Base-by-base conservation (phyloP, 2,113 vertebrate genomes). In the Carassius carassius region DNA sequence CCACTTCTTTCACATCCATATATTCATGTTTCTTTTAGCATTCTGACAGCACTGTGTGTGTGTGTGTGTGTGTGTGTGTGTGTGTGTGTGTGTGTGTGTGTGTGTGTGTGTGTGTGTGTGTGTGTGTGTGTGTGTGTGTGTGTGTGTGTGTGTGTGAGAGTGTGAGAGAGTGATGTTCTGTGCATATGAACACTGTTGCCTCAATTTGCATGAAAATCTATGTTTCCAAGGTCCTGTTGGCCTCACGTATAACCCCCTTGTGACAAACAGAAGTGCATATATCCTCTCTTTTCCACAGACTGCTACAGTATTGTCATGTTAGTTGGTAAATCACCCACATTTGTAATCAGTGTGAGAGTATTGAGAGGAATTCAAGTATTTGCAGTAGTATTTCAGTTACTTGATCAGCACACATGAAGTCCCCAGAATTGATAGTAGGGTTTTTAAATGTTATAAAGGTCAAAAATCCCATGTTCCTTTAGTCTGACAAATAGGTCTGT, bases 211-310 rank as follows among this genome's bases (percentile, higher is more conserved):
- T 67, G 60, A 29, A 81, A 49, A 25, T 67, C 79, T 80, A 80
- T 80, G 78, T 81, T 63, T 81, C 79, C 63, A 81, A 69, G 63
- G 63, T 81, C 79, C 79, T 81, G 78, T 62, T 5, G 58, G 32
- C 19, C 76, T 78, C 13, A 41, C 58, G 13, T 60, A 12, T 6
- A 78, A 32, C 44, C 56, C 14, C 32, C 19, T 78, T 3, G 32
- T 14, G 19, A 78, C 32, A 60, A 58, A 60, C 51, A 60, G 32
- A 35, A 58, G 51, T 77, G 75, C 29, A 5, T 6, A 37, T 21
- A 76, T 32, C 4, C 49, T 51, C 16, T 62, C 32, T 37, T 44
- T 63, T 44, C 14, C 60, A 80, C 32, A 79, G 56, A 79, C 56
- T 79, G 35, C 77, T 41, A n/a, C 56, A 79, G 78, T 80, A 80